phyloP scores from a whole-genome alignment of 1,140 invertebrate genomes.

The Macrobrachium nipponense region DNA sequence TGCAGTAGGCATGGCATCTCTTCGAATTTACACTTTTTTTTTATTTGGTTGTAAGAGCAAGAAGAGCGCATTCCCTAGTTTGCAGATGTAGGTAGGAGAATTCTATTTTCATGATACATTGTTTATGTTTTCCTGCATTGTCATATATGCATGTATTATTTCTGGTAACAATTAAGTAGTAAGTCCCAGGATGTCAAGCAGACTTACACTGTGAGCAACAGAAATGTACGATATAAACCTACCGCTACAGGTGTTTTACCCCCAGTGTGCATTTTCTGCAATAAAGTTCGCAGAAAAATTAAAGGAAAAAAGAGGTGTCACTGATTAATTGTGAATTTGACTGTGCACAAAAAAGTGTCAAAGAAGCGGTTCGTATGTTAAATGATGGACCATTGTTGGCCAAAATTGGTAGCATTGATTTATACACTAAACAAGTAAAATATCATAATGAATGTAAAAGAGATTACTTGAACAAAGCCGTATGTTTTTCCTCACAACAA shows the following conservation, averaged over 20 bases:
- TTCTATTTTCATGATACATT: not conserved
- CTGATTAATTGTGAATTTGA: slow-evolving; percentile 7
- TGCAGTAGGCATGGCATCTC: too few relatives aligned
- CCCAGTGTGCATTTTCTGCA: not conserved
- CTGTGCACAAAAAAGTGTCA: not conserved
- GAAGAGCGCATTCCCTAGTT: not conserved
- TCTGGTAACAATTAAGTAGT: not conserved
- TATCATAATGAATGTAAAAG: slow-evolving; percentile 1
- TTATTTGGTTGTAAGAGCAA: not conserved
- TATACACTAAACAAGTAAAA: slow-evolving; percentile 4
- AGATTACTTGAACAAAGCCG: slow-evolving; percentile 5
- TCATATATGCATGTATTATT: too few relatives aligned
- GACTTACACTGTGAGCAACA: slow-evolving; percentile 1
- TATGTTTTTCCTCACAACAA: not conserved
- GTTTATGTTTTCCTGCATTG: not conserved
- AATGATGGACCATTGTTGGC: slow-evolving; percentile 27
- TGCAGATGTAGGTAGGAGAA: not conserved
- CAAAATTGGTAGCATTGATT: slow-evolving; percentile 16
- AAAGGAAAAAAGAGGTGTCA: slow-evolving; percentile 22
- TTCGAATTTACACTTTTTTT: not conserved
- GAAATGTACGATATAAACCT: not conserved
- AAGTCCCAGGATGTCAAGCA: not conserved
- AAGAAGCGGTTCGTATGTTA: not conserved
- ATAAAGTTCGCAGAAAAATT: slow-evolving; percentile 10
- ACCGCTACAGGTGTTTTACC: slow-evolving; percentile 1